Evolutionary conservation across 2,888 invertebrate genomes (phyloP), one percentile per base, ranked within the genome.

Genomic region (Drosophila nr. fundita): DNA sequence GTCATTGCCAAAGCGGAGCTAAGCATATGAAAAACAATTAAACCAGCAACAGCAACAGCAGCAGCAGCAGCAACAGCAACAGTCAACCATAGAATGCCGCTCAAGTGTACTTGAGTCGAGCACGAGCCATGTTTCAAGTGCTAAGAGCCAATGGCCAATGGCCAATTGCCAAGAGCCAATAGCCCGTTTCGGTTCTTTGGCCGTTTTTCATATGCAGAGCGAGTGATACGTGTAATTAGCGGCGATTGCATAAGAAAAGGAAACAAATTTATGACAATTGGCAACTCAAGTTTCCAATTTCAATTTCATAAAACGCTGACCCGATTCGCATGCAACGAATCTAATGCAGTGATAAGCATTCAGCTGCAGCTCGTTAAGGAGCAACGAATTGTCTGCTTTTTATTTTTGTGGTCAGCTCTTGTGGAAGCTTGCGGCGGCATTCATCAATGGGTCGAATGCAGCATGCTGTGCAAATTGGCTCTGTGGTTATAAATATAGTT

Each of bases 381-480:
- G 76, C 79, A 42, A 34, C 49, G 42, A 63, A 36, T 49, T 58
- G 54, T 66, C 27, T 49, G 15, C 24, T 49, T 18, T 24, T 49
- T 30, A 27, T 36, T 27, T 34, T 15, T 27, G 55, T 58, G 27
- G 48, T 18, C 63, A 67, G 67, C 70, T 30, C 48, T 36, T 64
- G 45, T 76, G 55, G 73, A 77, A 58, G 75, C 70, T 63, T 63
- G 45, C 57, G 68, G 65, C 83, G 64, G 66, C 73, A 64, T 79
- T 66, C 70, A 76, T 76, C 82, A 80, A 79, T 78, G 58, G 49
- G 45, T 45, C 57, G 45, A 52, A 52, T 54, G 73, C 63, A 61
- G 72, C 89, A 79, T 81, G 89, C 85, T 89, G 89, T 89, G 89
- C 89, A 85, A 85, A 85, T 85, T 89, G 85, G 73, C 80, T 76